Percentiles rank a stretch among this genome's conserved stretches.
These are phyloP conservation scores for Halocynthia aurantium DNA, from an alignment of 23 tunicate genomes.

Conservation along the genomic window DNA sequence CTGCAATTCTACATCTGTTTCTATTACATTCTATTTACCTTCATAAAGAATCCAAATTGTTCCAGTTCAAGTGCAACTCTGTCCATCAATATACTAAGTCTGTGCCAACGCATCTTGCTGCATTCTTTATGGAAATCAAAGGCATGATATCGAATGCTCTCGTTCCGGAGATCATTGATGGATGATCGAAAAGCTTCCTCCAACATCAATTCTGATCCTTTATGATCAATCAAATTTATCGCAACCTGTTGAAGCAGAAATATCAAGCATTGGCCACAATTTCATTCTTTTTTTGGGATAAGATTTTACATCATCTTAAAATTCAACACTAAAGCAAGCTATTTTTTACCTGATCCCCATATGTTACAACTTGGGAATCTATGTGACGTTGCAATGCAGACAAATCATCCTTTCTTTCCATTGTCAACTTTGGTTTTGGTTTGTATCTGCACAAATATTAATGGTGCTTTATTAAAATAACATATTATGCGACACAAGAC, in stretches of 20 bases:
- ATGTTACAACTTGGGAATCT: constrained; percentile 60
- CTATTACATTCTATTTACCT: constrained; percentile 16
- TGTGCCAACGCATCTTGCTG: constrained; percentile 76
- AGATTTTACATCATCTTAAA: neutral
- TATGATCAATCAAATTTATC: constrained; percentile 75
- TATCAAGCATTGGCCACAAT: neutral
- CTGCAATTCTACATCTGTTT: no score
- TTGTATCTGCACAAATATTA: constrained; percentile 45
- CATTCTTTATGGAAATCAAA: constrained; percentile 98
- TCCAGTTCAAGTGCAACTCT: constrained; percentile 61
- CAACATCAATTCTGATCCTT: constrained; percentile 57
- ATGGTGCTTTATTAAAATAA: neutral
- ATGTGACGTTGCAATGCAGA: constrained; percentile 57
- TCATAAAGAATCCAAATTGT: constrained; percentile 84
- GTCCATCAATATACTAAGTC: constrained; percentile 86
- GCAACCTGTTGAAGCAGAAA: constrained; percentile 28
- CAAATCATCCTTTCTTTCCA: constrained; percentile 20
- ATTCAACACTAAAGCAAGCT: neutral
- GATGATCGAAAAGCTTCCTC: constrained; percentile 64
- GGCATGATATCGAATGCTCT: constrained; percentile 59
- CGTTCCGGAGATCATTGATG: constrained; percentile 39
- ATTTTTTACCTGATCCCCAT: constrained; percentile 43
- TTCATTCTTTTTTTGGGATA: neutral
- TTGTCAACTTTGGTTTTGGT: constrained; percentile 38
- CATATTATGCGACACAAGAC: neutral